Conservation (phyloP, 2,888 invertebrate species). For the Cryptocheilus praepositus region DNA sequence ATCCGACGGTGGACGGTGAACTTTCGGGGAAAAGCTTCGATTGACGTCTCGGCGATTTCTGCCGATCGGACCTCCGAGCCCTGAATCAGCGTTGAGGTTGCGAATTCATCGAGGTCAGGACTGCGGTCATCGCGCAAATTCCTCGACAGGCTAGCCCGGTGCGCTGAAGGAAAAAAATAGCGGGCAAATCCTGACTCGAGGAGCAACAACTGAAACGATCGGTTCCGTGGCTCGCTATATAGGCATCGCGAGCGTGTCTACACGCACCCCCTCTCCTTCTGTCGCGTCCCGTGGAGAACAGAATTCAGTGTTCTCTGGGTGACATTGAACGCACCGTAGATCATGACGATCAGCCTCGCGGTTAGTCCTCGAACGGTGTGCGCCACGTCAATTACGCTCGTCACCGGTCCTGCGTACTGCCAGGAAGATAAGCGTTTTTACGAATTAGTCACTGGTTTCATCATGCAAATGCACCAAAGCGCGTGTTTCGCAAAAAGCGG, state of each 20-base stretch:
- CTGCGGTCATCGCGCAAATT: not conserved
- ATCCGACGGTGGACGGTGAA: no score
- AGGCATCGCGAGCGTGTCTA: slow-evolving; percentile 55
- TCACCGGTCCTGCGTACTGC: not conserved
- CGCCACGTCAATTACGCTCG: not conserved
- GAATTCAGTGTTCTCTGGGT: slow-evolving; percentile 60
- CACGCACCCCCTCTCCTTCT: slow-evolving; percentile 18
- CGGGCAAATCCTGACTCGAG: slow-evolving; percentile 62
- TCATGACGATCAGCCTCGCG: slow-evolving; percentile 45
- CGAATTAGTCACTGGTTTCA: no score
- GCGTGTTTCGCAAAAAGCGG: no score
- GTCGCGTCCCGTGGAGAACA: slow-evolving; percentile 51
- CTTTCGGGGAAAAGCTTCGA: not conserved
- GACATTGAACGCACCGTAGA: slow-evolving; percentile 52
- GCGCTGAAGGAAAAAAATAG: slow-evolving; percentile 27
- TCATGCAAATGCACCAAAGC: no score
- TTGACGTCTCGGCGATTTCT: not conserved
- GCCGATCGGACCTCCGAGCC: not conserved
- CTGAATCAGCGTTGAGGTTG: not conserved
- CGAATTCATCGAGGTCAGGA: no score
- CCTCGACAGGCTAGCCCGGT: slow-evolving; percentile 19
- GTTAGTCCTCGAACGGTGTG: slow-evolving; percentile 8
- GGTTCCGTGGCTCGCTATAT: slow-evolving; percentile 68
- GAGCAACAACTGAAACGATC: slow-evolving; percentile 68
- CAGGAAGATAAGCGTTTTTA: not conserved